Percentiles rank a stretch among this genome's conserved stretches.
Conservation (phyloP, 2,113 vertebrate species). For the Etia nguti region DNA sequence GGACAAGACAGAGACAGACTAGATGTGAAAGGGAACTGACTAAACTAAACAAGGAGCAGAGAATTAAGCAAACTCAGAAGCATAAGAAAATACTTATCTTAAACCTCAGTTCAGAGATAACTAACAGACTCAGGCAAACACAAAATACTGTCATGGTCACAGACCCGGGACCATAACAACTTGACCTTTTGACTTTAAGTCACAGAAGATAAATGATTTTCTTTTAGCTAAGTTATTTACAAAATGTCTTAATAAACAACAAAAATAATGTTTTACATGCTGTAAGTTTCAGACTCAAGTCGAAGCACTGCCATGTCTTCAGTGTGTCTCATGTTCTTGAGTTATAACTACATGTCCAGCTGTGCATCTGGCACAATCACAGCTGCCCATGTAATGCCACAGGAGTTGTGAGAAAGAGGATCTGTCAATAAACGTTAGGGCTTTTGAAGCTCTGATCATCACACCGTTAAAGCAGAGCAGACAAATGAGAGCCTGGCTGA, state of each 20-base stretch:
- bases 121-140: neutral
- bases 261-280: neutral
- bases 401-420: conserved; percentile 11
- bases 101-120: neutral
- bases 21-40: neutral
- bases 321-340: neutral
- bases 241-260: neutral
- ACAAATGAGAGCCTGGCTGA: conserved; percentile 55
- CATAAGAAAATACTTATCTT: neutral
- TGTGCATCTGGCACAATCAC: neutral
- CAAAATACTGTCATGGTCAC: neutral
- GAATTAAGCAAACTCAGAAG: neutral
- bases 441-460: conserved; percentile 55
- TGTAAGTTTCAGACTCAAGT: neutral
- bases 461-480: conserved; percentile 28
- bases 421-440: conserved; percentile 43
- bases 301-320: neutral
- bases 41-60: neutral
- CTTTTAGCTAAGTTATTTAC: neutral
- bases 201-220: neutral
- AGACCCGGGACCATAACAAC: neutral
- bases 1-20: neutral
- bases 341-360: conserved; percentile 2
- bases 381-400: conserved; percentile 14
- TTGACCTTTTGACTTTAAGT: neutral